Base-by-base conservation (phyloP, 35 echinoderm and acorn worm species). In the Holothuria glaberrima region DNA sequence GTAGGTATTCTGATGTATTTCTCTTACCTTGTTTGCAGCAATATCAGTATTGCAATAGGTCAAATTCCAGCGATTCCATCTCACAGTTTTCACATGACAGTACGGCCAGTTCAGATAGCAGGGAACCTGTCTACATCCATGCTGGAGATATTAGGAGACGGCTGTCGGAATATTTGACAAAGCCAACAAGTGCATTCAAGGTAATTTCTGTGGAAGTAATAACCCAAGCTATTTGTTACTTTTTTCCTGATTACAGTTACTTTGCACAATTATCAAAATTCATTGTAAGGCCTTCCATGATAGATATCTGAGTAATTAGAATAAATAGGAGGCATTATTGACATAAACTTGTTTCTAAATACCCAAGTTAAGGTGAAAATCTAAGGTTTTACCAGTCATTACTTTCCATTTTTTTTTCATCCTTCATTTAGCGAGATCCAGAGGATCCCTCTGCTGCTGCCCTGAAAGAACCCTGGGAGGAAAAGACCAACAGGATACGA, bases 1-100 rank as follows among this genome's bases (percentile, higher is more conserved):
- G n/a, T n/a, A n/a, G n/a, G n/a, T n/a, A n/a, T n/a, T n/a, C n/a
- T n/a, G n/a, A n/a, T n/a, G n/a, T n/a, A n/a, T n/a, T n/a, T n/a
- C n/a, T n/a, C n/a, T n/a, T n/a, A n/a, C 31, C 0, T 90, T 60
- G 58, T 88, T 38, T 74, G 22, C 33, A 99, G 97, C 93, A 95
- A 91, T 99, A 99, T 61, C 91, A 70, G 30, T 91, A 93, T 80
- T 93, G 86, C 33, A 91, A 95, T 63, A 93, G 92, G 80, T 90
- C 88, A 12, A 94, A 83, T 33, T 94, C 97, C 25, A 99, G 97
- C 62, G 97, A 99, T 75, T 95, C 90, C 22, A 95, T 99, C 73
- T 99, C 97, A 2, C 97, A 99, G 88, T 80, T 99, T 62, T 99
- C 97, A 22, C 97, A 99, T 82, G 97, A 99, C 46, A 99, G 97